A percentile compares a stretch with the other conserved stretches of the same genome.
These are phyloP conservation scores for Caranx melampygus DNA, from an alignment of 2,113 vertebrate species.

Conservation along the genomic window DNA sequence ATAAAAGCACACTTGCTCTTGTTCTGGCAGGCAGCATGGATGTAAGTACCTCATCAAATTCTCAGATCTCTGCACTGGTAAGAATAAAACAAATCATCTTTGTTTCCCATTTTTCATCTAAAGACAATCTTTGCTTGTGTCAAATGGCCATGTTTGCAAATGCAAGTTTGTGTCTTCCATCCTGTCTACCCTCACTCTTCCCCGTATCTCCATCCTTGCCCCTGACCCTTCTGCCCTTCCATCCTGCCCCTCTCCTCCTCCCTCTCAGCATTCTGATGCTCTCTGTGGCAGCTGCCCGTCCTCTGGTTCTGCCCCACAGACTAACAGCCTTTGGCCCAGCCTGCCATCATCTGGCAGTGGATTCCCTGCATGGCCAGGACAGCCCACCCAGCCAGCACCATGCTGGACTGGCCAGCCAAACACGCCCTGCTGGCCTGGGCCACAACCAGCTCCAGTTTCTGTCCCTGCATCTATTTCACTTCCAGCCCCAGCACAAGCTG, in stretches of 20 bases:
- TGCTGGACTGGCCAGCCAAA: conserved; percentile 80
- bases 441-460: conserved; percentile 50
- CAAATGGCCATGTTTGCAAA: conserved; percentile 53
- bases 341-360: conserved; percentile 53
- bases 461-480: conserved; percentile 39
- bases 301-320: conserved; percentile 76
- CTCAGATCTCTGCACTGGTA: conserved; percentile 64
- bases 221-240: conserved; percentile 44
- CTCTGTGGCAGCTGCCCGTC: conserved; percentile 78
- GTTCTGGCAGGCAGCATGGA: conserved; percentile 73
- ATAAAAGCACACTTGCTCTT: conserved; percentile 2
- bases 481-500: conserved; percentile 24
- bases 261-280: conserved; percentile 70
- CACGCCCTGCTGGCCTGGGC: conserved; percentile 70
- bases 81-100: conserved; percentile 31
- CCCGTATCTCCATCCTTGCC: conserved; percentile 58
- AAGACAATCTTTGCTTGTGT: conserved; percentile 65
- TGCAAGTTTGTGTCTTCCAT: conserved; percentile 75
- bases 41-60: conserved; percentile 71
- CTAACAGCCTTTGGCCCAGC: conserved; percentile 71
- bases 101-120: conserved; percentile 24
- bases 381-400: conserved; percentile 71
- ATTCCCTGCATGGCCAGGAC: conserved; percentile 71
- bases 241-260: conserved; percentile 39
- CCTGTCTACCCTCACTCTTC: conserved; percentile 73